Evolutionary conservation across 2,888 invertebrate species (phyloP), one percentile per base, ranked within the genome.

Genomic region (Trichopria drosophilae): DNA sequence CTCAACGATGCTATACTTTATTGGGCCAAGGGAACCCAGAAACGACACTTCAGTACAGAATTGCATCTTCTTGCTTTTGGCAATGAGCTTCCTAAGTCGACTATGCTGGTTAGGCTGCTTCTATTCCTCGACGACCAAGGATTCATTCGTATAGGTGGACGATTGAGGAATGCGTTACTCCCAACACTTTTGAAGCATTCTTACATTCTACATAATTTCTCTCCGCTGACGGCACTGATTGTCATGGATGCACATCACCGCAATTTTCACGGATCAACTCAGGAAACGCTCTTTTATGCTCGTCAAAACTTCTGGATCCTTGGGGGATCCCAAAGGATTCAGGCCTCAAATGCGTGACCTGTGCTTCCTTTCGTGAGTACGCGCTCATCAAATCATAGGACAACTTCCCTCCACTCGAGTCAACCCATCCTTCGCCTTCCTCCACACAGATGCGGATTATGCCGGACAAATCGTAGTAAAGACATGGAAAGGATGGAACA

Each of bases 381-480:
- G 50, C 6, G 44, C 49, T 6, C 41, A 54, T 3, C 59, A 59
- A 15, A 28, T 58, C 15, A 63, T 60, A 61, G 58, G 56, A 2
- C 54, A 61, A 26, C 46, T 61, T 6, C 60, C 61, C 1, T 1
- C 4, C 1, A 4, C 12, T 2, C 31, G 62, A 15, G 43, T 59
- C 6, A 37, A 41, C 6, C 54, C 52, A 3, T 41, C 52, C 10
- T 44, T 53, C 1, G 31, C 59, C 1, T 64, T 61, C 31, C n/a
- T 15, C 1, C 42, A 53, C 22, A 50, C 58, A 0, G 62, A 59
- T 4, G 36, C 65, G 0, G 59, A 63, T 28, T 63, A 62, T 24
- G 61, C 62, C 2, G 62, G 59, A 5, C 64, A 62, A 2, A 20
- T 61, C 32, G 16, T 20, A 0, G 2, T 63, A 5, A 51, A 50